Base-by-base conservation (phyloP, 2,113 vertebrate species). In the Ibidorhyncha struthersii region DNA sequence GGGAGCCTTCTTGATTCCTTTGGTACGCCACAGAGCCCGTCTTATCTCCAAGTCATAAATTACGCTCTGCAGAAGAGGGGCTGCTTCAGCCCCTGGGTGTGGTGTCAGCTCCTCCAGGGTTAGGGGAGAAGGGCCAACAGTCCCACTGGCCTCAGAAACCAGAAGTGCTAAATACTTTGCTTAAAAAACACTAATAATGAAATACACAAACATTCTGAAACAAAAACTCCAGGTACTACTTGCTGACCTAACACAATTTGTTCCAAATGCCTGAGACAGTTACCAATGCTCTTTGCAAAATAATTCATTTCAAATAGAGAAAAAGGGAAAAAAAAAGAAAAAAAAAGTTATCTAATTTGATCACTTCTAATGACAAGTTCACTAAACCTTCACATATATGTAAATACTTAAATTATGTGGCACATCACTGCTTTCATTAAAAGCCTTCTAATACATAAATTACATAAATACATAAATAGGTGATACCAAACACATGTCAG, bases 51-150 rank as follows among this genome's bases (percentile, higher is more conserved):
- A 94, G 84, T 74, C 76, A 97, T 91, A 95, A 95, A 94, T 89
- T 67, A 82, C 55, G n/a, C 65, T 22, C 41, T 63, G 89, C 56
- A 79, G 86, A 96, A 85, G n/a, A 95, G 27, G 30, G 69, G 53
- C 41, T 69, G 81, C 77, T 94, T 86, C 93, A 91, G 83, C 83
- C 86, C 92, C 93, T 73, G 93, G 95, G 86, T 12, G 18, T 83
- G 93, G 63, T 94, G 79, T 95, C 93, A 96, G 65, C 86, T 97
- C 89, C 91, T 95, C 80, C 76, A 83, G 95, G 63, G 76, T 25
- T 43, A 80, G 86, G 86, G 80, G 89, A 95, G 59, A 78, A 86
- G 8, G 72, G 96, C 81, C 95, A 96, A 70, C 30, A 83, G 55
- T 67, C 79, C 71, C 2, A 4, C 30, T 0, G 2, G 72, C 43